A percentile compares a stretch with the other conserved stretches of the same genome.
Conservation (phyloP, 2,888 invertebrate species). For the Mystacides longicornis region DNA sequence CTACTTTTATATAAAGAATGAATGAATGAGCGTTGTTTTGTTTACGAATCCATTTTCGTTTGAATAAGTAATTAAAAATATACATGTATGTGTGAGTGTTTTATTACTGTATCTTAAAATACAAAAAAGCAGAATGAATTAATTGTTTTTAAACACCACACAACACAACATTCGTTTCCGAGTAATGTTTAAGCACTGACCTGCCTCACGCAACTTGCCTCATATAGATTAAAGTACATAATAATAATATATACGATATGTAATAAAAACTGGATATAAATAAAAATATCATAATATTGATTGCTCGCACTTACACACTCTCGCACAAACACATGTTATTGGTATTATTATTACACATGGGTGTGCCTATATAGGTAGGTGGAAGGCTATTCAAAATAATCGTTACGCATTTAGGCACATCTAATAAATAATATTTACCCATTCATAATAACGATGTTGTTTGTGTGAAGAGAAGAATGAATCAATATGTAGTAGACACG, state of each 20-base stretch:
- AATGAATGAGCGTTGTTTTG: no score
- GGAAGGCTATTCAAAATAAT: not conserved
- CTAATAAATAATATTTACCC: no score
- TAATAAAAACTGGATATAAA: slow-evolving; percentile 1
- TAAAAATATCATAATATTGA: not conserved
- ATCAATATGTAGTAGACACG: no score
- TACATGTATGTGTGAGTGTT: no score
- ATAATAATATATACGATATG: no score
- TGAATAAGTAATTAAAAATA: no score
- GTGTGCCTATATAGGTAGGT: not conserved
- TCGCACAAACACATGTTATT: not conserved
- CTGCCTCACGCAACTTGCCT: not conserved
- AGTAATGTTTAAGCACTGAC: not conserved
- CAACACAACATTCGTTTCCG: not conserved
- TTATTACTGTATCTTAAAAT: no score
- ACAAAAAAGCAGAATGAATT: not conserved
- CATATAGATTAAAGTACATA: no score
- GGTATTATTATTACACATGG: not conserved
- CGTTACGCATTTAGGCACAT: not conserved
- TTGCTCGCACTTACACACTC: not conserved
- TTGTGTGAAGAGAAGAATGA: no score
- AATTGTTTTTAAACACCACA: not conserved
- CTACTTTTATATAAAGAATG: no score
- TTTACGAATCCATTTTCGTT: no score
- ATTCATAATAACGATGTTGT: no score